A percentile compares a stretch with the other conserved stretches of the same genome.
Conservation (phyloP, 37 sponge, comb jelly and placozoan species). For the Spongilla lacustris region DNA sequence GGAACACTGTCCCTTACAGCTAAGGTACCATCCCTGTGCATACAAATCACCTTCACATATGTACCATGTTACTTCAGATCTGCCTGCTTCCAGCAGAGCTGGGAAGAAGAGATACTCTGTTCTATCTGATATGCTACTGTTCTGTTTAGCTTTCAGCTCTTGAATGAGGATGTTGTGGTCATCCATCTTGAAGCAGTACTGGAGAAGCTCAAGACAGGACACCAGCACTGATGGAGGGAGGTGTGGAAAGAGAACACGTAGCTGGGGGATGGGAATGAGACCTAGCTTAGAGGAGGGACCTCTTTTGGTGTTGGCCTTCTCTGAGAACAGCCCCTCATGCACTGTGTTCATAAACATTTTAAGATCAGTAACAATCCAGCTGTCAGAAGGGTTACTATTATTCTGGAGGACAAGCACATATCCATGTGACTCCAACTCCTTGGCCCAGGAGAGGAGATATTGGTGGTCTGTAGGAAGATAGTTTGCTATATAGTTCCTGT, state of each 20-base stretch:
- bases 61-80: background rate
- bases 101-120: conserved; percentile 33
- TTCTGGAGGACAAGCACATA: background rate
- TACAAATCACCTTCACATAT: background rate
- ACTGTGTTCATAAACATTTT: background rate
- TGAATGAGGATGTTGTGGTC: background rate
- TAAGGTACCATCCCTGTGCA: conserved; percentile 27
- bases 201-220: conserved; percentile 5
- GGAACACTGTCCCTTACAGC: conserved; percentile 11
- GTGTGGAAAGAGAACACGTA: background rate
- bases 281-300: background rate
- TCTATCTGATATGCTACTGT: background rate
- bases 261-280: background rate
- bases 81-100: conserved; percentile 10
- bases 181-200: conserved; percentile 22
- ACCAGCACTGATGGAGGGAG: conserved; percentile 7
- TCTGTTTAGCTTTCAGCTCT: background rate
- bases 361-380: conserved; percentile 12
- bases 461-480: background rate
- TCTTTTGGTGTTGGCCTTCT: background rate
- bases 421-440: background rate
- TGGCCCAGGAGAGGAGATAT: background rate
- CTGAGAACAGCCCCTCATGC: conserved; percentile 5
- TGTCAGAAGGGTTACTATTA: background rate
- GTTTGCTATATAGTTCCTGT: background rate